Base-by-base conservation (phyloP, 1,140 invertebrate genomes). In the Prorops nasuta region DNA sequence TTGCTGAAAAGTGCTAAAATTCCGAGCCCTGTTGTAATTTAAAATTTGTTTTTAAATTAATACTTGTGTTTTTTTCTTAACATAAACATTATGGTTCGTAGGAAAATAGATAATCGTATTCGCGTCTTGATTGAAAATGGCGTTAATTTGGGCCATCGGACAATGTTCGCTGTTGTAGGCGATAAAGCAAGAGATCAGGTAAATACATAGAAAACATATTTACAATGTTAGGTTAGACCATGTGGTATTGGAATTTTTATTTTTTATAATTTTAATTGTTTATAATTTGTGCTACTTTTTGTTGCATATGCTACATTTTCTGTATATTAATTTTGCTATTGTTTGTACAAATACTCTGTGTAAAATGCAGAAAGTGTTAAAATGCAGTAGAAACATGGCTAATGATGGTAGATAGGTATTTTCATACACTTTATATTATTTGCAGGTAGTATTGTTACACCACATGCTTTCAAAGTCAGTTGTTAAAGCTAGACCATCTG, bases 61-160 rank as follows among this genome's bases (percentile, higher is more conserved):
- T n/a, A n/a, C n/a, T n/a, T n/a, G n/a, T n/a, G n/a, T n/a, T n/a
- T n/a, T n/a, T n/a, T n/a, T n/a, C n/a, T n/a, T n/a, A n/a, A n/a
- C n/a, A n/a, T n/a, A 31, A 1, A 19, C 4, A 3, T 18, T 8
- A 92, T 92, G 89, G 87, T 89, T 16, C 84, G 90, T 55, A 96
- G 94, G 69, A 98, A 99, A 77, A 90, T 99, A 59, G 97, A 99
- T 74, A 98, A 97, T 71, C 83, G 97, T 28, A 93, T 99, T 47
- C 83, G 94, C 46, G 84, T 92, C 28, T 83, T 98, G 73, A 98
- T 99, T 66, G 97, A 99, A 78, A 98, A 98, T 89, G 96, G 96
- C 20, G 90, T 98, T 31, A 83, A 84, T 56, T 67, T 84, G 7
- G 88, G 91, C 15, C 95, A 98, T 69, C 82, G 92, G 56, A 94